Base-by-base conservation (phyloP, 2,113 vertebrate species). In the Nipponia nippon region DNA sequence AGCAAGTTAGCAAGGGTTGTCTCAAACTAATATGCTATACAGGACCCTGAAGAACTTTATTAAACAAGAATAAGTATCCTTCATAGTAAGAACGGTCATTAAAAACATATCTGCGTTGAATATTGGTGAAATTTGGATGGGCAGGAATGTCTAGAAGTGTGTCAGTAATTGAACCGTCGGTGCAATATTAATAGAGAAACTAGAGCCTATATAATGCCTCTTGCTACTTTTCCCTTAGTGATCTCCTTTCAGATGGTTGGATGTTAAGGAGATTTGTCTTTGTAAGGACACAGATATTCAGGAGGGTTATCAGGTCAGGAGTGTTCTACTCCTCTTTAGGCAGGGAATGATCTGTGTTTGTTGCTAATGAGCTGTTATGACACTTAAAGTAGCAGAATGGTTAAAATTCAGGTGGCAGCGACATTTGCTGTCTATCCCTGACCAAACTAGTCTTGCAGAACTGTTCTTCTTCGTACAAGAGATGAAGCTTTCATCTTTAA, bases 401-500 rank as follows among this genome's bases (percentile, higher is more conserved):
- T 65, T 69, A 80, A 58, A 86, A 94, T 90, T 79, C 90, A 87
- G n/a, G 63, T 46, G 71, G 47, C 71, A 73, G 42, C 3, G 18
- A 83, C 27, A 70, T 63, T 90, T 94, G 46, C 83, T 84, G 59
- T 83, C 61, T 77, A 55, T 87, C 73, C 81, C 58, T 81, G 88
- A 55, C 71, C 89, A 96, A 96, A 78, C 36, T 29, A 29, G 70
- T 49, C 70, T 83, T 50, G 34, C 49, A 53, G 76, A 90, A 77
- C 69, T 23, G 2, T 78, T 87, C 44, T 49, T 78, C 50, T 58
- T 70, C 6, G 8, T 69, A 73, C 73, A 98, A 91, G 92, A 97
- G 96, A 97, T 93, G 96, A 98, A 98, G 97, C 97, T 97, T 98
- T 98, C 97, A 97, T 97, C 96, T 97, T 98, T 95, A 85, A 91